Percentiles rank a stretch among this genome's conserved stretches.
These are phyloP conservation scores for Bombus pyrosoma DNA, from an alignment of 1,140 invertebrate genomes.

Conservation along the genomic window DNA sequence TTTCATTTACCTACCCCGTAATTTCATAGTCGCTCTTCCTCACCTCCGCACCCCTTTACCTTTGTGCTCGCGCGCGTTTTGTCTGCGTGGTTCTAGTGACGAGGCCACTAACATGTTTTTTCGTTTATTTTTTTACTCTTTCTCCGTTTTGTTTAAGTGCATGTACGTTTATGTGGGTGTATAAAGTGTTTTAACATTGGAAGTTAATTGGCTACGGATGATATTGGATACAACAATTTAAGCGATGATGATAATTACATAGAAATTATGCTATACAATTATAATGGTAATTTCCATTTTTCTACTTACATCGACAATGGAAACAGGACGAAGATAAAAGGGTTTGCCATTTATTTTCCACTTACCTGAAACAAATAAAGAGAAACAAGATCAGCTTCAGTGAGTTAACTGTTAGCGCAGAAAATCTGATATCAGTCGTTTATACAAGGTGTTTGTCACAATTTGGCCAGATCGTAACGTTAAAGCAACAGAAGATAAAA, in stretches of 20 bases:
- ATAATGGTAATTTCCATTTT: not conserved
- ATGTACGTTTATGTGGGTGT: not conserved
- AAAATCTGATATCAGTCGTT: too few relatives aligned
- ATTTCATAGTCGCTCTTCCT: constrained; percentile 61
- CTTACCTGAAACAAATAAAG: not conserved
- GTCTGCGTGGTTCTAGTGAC: constrained; percentile 20
- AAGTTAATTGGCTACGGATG: not conserved
- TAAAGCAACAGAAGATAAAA: too few relatives aligned
- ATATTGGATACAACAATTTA: not conserved
- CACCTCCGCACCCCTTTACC: not conserved
- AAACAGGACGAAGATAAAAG: not conserved
- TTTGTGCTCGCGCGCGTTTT: constrained; percentile 15
- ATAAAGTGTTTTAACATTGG: not conserved
- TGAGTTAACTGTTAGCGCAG: too few relatives aligned
- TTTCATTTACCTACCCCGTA: constrained; percentile 71
- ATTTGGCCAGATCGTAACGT: too few relatives aligned
- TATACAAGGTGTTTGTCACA: too few relatives aligned
- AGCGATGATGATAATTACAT: too few relatives aligned
- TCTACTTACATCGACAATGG: not conserved
- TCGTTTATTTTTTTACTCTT: not conserved
- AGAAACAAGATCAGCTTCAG: not conserved
- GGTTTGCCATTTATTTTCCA: not conserved
- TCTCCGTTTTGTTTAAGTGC: not conserved
- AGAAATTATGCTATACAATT: not conserved
- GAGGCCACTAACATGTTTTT: constrained; percentile 34